Evolutionary conservation across 2,797 vertebrate genomes (phyloP), one percentile per base, ranked within the genome.

Genomic region (Eulemur coronatus): DNA sequence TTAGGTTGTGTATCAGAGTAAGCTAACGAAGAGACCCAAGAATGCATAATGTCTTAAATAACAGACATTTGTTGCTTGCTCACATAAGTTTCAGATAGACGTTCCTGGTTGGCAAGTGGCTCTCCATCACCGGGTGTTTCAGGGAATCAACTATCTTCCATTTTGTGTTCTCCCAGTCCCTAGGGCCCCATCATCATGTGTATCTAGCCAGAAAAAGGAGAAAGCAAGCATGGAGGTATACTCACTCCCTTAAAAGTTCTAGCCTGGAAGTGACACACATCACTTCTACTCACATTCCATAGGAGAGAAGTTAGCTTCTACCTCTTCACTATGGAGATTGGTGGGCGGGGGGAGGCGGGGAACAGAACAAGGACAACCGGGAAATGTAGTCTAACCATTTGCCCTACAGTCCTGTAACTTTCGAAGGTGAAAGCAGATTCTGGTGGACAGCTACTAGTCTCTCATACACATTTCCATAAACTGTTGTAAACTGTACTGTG

Each of bases 351-450:
- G 15, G 12, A 46, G 10, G 43, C 2, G 10, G 43, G 43, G 10
- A 46, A 46, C 43, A 46, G 61, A 15, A 26, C 1, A 15, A 65
- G 38, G 7, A 63, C 30, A 88, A 57, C 33, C 20, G 30, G 67
- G 78, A 95, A 79, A 93, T 43, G 13, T 9, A 75, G 35, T 57
- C 63, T 82, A 35, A 26, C 30, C 28, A 57, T 50, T 18, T 92
- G 38, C 76, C 26, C 88, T 76, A 4, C 13, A 80, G 33, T 48
- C 59, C 81, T 43, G 0, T 63, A 52, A 67, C 20, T 85, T 17
- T 82, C 22, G 33, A 80, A 80, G 22, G 22, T 78, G 48, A 96
- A 17, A 84, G 55, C 20, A 87, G 55, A 82, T 76, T 91, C 59
- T 67, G 48, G 24, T 70, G 38, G 89, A 41, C 28, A 92, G 76